phyloP scores from a whole-genome alignment of 2,888 invertebrate species.

The Eupelmus urozonus region DNA sequence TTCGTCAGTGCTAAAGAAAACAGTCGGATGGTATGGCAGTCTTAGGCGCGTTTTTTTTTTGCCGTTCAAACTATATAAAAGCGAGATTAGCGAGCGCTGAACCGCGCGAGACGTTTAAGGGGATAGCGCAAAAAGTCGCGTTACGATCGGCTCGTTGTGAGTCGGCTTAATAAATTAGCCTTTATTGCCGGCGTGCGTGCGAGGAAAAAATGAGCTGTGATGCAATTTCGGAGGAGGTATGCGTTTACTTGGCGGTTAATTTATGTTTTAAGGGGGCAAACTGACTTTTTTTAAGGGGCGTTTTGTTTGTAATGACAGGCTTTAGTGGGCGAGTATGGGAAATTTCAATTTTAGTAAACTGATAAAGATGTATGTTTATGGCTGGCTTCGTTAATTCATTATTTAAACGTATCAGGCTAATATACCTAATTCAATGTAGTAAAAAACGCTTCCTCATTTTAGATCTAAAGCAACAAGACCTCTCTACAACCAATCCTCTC shows the following conservation, averaged over 20 bases:
- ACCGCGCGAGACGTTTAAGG: constrained; percentile 14
- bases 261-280: neutral
- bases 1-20: neutral
- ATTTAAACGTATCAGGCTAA: no score
- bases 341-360: no score
- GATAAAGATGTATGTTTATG: no score
- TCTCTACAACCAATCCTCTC: no score
- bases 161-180: constrained; percentile 30
- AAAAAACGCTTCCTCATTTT: no score
- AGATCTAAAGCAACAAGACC: no score
- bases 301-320: neutral
- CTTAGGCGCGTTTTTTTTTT: constrained; percentile 7
- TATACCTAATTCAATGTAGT: no score
- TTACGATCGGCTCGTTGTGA: constrained; percentile 6
- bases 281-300: neutral
- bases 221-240: neutral
- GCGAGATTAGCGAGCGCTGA: constrained; percentile 26
- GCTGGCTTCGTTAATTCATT: no score
- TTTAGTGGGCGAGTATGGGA: no score
- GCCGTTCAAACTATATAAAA: neutral
- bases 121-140: no score
- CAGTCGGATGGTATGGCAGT: no score
- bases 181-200: neutral
- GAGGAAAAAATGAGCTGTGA: constrained; percentile 18
- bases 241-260: neutral